phyloP scores from a whole-genome alignment of 1,140 invertebrate genomes.

The Drosophila insularis region DNA sequence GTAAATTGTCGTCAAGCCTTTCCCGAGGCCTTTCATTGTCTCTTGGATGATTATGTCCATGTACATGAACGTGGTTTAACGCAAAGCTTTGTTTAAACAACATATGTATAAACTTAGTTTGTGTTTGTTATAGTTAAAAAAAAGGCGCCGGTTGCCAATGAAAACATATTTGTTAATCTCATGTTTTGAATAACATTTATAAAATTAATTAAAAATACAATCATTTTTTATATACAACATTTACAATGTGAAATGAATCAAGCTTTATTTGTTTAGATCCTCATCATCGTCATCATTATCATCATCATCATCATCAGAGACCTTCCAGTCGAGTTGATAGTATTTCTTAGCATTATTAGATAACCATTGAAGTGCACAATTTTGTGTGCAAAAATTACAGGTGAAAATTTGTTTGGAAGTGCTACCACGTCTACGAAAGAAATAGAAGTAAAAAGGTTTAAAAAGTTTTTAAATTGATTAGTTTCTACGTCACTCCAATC shows the following conservation, averaged over 20 bases:
- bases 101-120: neutral
- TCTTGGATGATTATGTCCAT: slow-evolving; percentile 62
- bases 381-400: slow-evolving; percentile 75
- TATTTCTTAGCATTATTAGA: slow-evolving; percentile 64
- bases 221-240: slow-evolving; percentile 55
- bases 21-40: slow-evolving; percentile 46
- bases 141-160: slow-evolving; percentile 49
- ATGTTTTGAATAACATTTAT: slow-evolving; percentile 31
- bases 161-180: neutral
- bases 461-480: no score
- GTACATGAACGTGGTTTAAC: slow-evolving; percentile 48
- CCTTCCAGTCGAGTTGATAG: slow-evolving; percentile 67
- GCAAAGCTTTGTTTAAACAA: slow-evolving; percentile 45
- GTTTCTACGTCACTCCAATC: no score
- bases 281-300: slow-evolving; percentile 1
- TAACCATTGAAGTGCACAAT: slow-evolving; percentile 67
- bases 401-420: slow-evolving; percentile 75
- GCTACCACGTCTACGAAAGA: slow-evolving; percentile 62
- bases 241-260: slow-evolving; percentile 56
- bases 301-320: slow-evolving; percentile 61
- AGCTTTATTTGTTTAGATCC: slow-evolving; percentile 10
- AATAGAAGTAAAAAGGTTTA: neutral
- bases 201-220: slow-evolving; percentile 34
- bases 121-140: slow-evolving; percentile 16
- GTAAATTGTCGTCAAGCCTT: slow-evolving; percentile 48